Evolutionary conservation across 2,113 vertebrate species (phyloP).

Genomic region (Perognathus longimembris): DNA sequence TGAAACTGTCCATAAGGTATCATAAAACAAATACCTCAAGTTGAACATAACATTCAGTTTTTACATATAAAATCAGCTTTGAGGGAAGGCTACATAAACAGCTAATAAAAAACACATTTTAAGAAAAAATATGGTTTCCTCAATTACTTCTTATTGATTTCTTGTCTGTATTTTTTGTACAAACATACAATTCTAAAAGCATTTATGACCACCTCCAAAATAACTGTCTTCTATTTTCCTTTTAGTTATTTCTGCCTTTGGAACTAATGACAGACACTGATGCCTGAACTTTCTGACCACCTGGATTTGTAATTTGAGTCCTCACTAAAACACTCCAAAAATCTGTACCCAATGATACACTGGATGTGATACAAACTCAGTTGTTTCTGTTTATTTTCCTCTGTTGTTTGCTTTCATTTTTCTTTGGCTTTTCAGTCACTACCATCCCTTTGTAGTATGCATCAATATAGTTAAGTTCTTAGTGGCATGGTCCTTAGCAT

Average conservation of each 20-base stretch:
- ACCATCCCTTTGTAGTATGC: background rate
- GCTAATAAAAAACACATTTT: background rate
- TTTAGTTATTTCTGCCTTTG: background rate
- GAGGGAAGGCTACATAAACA: background rate
- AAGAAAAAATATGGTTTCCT: background rate
- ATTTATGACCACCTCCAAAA: no score
- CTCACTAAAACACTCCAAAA: background rate
- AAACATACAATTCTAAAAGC: no score
- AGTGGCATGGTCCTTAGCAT: background rate
- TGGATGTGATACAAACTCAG: background rate
- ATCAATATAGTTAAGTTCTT: background rate
- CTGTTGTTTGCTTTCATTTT: no score
- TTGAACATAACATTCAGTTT: background rate
- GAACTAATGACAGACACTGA: background rate
- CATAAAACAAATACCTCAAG: conserved; percentile 34
- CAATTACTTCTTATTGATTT: background rate
- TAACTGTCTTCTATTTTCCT: background rate
- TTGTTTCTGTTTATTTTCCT: background rate
- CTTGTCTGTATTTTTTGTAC: no score
- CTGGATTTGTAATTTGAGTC: background rate
- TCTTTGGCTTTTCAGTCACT: background rate
- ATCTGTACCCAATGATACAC: background rate
- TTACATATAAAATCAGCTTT: conserved; percentile 19
- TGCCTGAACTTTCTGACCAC: background rate
- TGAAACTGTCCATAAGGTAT: background rate